Percentiles rank a stretch among this genome's conserved stretches.
Evolutionary conservation across 2,797 vertebrate genomes (phyloP).

Genomic region (Clarias pachynema): DNA sequence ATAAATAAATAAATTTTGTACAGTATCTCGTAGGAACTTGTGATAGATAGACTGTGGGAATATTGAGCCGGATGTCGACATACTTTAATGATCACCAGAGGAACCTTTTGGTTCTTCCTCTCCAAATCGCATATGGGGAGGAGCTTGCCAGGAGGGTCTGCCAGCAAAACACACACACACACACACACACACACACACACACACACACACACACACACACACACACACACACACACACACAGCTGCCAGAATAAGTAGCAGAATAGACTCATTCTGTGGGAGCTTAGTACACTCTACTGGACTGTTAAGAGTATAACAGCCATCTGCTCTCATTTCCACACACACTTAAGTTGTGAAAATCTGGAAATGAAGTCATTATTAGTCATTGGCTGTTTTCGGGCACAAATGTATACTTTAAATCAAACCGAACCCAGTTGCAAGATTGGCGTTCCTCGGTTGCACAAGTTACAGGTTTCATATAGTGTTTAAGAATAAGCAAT

Average conservation of each 20-base stretch:
- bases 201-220: conserved; percentile 1
- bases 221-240: neutral
- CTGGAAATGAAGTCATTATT: neutral
- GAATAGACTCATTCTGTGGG: conserved; percentile 22
- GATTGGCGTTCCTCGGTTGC: neutral
- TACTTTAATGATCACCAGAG: conserved; percentile 49
- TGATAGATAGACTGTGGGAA: conserved; percentile 47
- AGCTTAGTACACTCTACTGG: conserved; percentile 53
- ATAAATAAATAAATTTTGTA: neutral
- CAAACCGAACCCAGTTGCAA: neutral
- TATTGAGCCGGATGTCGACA: conserved; percentile 41
- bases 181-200: neutral
- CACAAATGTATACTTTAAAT: neutral
- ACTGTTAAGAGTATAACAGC: conserved; percentile 11
- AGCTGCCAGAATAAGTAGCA: conserved; percentile 13
- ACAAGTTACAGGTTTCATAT: neutral
- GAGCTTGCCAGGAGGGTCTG: conserved; percentile 37
- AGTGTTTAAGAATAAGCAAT: neutral
- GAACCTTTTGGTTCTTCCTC: conserved; percentile 37
- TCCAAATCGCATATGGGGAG: conserved; percentile 34
- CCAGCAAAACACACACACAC: conserved; percentile 25
- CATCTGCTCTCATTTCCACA: neutral
- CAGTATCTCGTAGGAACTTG: conserved; percentile 22
- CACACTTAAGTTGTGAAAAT: neutral
- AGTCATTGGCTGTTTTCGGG: neutral